Base-by-base conservation (phyloP, 2,113 vertebrate genomes). In the Fregetta grallaria region DNA sequence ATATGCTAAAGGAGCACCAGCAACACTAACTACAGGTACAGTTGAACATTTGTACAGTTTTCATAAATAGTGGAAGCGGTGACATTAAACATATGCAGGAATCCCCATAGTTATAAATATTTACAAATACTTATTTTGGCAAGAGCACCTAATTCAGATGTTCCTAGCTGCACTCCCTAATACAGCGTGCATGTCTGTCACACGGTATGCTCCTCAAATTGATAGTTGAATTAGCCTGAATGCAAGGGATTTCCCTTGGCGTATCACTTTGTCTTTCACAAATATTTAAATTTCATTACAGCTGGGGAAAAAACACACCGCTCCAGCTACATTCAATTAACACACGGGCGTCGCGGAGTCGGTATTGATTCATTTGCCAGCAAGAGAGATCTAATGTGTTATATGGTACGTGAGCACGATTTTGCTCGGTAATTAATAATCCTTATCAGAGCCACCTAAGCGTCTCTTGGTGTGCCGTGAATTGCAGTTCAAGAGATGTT, bases 1-100 rank as follows among this genome's bases (percentile, higher is more conserved):
- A 10, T 93, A 71, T 93, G 91, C 88, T 92, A 52, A 80, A 58
- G 66, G 15, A 92, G 45, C 66, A 87, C 67, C 84, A 71, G 84
- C 79, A 86, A 6, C 76, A 7, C 89, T 78, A 56, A 50, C 88
- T 94, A 22, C 94, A 97, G 97, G 97, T 97, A 97, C 93, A 96
- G 91, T 93, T 44, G 92, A 90, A 79, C 87, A 66, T 95, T 97
- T 97, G 95, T 97, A 91, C 74, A 42, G 73, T 76, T 88, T 91
- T 92, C 89, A 53, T 83, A 44, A 95, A 75, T 13, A 96, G 91
- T 89, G 94, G 87, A 70, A 96, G 91, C 78, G 90, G 80, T 92
- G 93, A 90, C 81, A 86, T 92, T 94, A 95, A 97, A 50, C 91
- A 94, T 92, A 95, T 96, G 93, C 95, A 96, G 93, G 96, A 97